These are phyloP conservation scores for Acipenser transmontanus DNA, from an alignment of 2,797 vertebrate species.

Conservation along the genomic window DNA sequence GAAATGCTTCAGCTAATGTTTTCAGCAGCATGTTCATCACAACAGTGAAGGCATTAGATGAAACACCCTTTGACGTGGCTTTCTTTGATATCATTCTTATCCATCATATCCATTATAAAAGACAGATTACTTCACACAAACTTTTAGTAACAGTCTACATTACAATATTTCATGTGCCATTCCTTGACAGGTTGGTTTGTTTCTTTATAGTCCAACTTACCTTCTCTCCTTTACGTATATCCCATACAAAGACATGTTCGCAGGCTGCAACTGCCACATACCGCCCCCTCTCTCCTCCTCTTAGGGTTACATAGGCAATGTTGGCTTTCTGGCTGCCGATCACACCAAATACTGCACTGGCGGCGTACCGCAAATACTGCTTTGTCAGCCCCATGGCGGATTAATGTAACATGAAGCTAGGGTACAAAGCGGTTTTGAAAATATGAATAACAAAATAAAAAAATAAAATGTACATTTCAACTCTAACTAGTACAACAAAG, in stretches of 20 bases:
- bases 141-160: too few relatives aligned
- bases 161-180: too few relatives aligned
- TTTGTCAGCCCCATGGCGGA: conserved; percentile 84
- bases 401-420: neutral
- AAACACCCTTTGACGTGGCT: too few relatives aligned
- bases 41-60: too few relatives aligned
- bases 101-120: too few relatives aligned
- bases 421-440: neutral
- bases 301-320: conserved; percentile 70
- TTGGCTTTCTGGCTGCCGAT: conserved; percentile 80
- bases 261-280: conserved; percentile 85
- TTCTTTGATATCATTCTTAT: too few relatives aligned
- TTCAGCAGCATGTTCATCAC: too few relatives aligned
- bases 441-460: neutral
- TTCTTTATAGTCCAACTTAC: conserved; percentile 44
- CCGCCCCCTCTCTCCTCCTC: conserved; percentile 80
- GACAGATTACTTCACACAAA: too few relatives aligned
- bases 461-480: neutral
- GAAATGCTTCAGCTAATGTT: too few relatives aligned
- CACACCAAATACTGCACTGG: conserved; percentile 81
- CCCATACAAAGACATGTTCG: conserved; percentile 95
- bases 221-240: conserved; percentile 88
- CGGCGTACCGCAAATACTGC: conserved; percentile 84
- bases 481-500: too few relatives aligned
- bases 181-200: too few relatives aligned